Evolutionary conservation across 2,888 invertebrate species (phyloP), one percentile per base, ranked within the genome.

Genomic region (Callyntrura guangdongensis): DNA sequence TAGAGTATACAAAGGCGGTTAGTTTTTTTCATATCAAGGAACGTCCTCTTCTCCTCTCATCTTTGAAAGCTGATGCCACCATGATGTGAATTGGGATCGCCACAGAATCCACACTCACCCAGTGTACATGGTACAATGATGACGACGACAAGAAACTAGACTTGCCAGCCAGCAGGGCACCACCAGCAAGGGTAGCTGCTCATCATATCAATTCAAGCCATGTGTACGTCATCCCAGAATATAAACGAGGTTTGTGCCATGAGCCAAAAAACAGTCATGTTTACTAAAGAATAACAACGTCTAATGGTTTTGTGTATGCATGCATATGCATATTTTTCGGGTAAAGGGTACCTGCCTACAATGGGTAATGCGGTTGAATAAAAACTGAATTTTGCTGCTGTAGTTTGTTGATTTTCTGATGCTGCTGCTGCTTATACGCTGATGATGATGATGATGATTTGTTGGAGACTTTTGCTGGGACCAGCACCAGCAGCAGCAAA

Each of bases 101-200:
- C 77, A 77, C 77, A 77, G 49, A 77, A 53, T 53, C 53, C 53
- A 77, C 49, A 53, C 36, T 36, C 36, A 36, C 36, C 2, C 36
- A 2, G 36, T 4, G 53, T 77, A 56, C 77, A 77, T 53, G 53
- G 12, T 22, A 74, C 36, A 36, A 36, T 61, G 86, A 86, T 53
- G 86, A 74, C 86, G 86, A 74, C 86, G 25, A 77, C 59, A 86
- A 86, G 47, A 86, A 86, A 86, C 36, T 85, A 86, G 86, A 69
- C 69, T 53, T 86, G 86, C 77, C 86, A 86, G 86, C 74, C 86
- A 86, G 86, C 77, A 61, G 59, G 86, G 86, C 36, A 36, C 86
- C 61, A n/a, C 86, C 86, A 77, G 20, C 59, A 74, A 86, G 53
- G 77, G 61, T 59, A 72, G 72, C 72, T 85, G 53, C 56, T n/a